phyloP scores from a whole-genome alignment of 2,888 invertebrate genomes.

The Tenthredo scrophulariae region DNA sequence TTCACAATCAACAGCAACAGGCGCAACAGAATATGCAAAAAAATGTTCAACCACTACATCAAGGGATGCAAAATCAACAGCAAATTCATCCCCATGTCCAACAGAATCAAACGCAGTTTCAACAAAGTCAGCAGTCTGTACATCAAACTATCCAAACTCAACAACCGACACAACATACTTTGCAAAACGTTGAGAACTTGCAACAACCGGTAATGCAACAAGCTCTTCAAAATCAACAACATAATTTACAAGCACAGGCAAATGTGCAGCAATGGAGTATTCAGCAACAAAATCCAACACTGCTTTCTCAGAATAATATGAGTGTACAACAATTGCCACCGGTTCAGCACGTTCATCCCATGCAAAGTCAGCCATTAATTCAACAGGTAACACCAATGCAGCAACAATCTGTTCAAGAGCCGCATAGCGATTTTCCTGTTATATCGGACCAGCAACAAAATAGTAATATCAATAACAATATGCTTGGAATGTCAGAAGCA shows the following conservation, averaged over 20 bases:
- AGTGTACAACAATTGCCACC: slow-evolving; percentile 54
- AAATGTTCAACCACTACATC: slow-evolving; percentile 23
- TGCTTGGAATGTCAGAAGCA: slow-evolving; percentile 67
- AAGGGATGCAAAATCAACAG: slow-evolving; percentile 52
- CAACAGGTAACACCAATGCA: slow-evolving; percentile 54
- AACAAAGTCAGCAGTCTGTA: slow-evolving; percentile 43
- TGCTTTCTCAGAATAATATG: slow-evolving; percentile 42
- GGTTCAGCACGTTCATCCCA: slow-evolving; percentile 49
- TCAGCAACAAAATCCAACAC: slow-evolving; percentile 53
- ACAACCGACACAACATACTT: slow-evolving; percentile 57
- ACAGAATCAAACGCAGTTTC: slow-evolving; percentile 47
- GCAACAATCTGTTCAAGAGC: slow-evolving; percentile 53
- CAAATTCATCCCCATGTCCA: slow-evolving; percentile 45
- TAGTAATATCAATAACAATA: slow-evolving; percentile 1
- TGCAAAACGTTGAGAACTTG: slow-evolving; percentile 55
- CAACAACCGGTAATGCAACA: slow-evolving; percentile 60
- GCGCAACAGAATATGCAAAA: slow-evolving; percentile 28
- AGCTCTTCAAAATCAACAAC: slow-evolving; percentile 61
- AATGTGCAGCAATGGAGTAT: slow-evolving; percentile 58
- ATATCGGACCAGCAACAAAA: slow-evolving; percentile 53
- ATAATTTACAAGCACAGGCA: slow-evolving; percentile 56
- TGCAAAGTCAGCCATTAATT: slow-evolving; percentile 58
- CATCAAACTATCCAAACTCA: slow-evolving; percentile 57
- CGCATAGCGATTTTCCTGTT: slow-evolving; percentile 54
- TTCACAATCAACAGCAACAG: slow-evolving; percentile 53